Conservation (phyloP, 2,888 invertebrate species). For the Limnephilus rhombicus region DNA sequence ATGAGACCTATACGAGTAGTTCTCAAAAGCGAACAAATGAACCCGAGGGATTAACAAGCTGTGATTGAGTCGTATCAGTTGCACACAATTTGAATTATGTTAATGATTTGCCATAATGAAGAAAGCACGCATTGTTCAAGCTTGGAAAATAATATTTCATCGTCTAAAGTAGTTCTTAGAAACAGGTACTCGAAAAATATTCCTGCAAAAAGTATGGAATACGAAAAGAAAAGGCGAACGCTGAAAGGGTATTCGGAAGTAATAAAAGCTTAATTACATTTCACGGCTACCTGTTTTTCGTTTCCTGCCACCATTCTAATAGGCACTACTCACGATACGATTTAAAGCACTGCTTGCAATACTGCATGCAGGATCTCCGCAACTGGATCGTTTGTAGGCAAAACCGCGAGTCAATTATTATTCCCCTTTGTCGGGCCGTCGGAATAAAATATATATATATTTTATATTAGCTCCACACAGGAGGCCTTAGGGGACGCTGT, state of each 20-base stretch:
- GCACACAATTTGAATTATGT: slow-evolving; percentile 8
- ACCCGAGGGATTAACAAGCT: too few species aligned
- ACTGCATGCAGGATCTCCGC: too few species aligned
- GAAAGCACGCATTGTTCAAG: slow-evolving; percentile 22
- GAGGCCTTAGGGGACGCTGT: too few species aligned
- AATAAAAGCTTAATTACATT: neutral
- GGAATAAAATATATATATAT: too few species aligned
- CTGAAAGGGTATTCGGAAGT: neutral
- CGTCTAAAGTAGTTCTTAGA: neutral
- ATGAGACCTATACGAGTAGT: too few species aligned
- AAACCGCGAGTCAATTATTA: too few species aligned
- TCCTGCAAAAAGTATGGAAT: neutral
- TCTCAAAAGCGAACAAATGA: too few species aligned
- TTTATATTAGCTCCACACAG: too few species aligned
- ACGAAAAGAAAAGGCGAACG: neutral
- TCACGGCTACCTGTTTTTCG: neutral
- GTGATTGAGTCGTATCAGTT: neutral
- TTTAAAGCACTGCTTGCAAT: too few species aligned
- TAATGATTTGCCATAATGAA: neutral
- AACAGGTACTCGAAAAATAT: neutral
- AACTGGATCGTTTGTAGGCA: too few species aligned
- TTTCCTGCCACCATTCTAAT: neutral
- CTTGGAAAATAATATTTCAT: neutral
- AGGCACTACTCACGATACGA: too few species aligned
- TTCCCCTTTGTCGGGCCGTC: too few species aligned